A percentile compares a stretch with the other conserved stretches of the same genome.
phyloP scores from a whole-genome alignment of 2,797 vertebrate species.

The Chaetophractus vellerosus region DNA sequence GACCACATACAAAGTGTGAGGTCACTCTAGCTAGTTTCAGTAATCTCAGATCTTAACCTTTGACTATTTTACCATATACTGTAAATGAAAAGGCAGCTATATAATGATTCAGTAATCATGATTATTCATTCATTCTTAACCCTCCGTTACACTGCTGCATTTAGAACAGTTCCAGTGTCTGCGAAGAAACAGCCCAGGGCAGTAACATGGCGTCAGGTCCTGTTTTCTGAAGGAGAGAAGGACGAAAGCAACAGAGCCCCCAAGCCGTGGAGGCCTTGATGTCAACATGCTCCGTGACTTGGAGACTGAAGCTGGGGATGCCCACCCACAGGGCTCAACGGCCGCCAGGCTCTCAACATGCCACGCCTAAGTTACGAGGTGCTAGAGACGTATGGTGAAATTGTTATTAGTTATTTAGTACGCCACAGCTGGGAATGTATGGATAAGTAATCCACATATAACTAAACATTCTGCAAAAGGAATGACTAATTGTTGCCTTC shows the following conservation, averaged over 20 bases:
- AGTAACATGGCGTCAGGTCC: neutral
- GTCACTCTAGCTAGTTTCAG: too few species aligned
- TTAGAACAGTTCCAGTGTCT: neutral
- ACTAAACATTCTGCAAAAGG: neutral
- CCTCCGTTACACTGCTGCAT: neutral
- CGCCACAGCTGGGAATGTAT: constrained; percentile 10
- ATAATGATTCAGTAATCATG: too few species aligned
- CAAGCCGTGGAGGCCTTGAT: constrained; percentile 37
- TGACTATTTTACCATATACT: too few species aligned
- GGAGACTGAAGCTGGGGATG: neutral
- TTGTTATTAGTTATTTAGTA: constrained; percentile 60
- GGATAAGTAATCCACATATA: neutral
- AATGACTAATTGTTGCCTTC: neutral
- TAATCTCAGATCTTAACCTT: too few species aligned
- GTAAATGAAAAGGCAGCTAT: too few species aligned
- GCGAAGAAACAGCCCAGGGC: neutral
- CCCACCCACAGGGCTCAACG: neutral
- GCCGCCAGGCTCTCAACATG: neutral
- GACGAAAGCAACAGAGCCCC: constrained; percentile 41
- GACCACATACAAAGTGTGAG: too few species aligned
- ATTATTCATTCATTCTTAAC: too few species aligned
- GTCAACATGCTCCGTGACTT: too few species aligned
- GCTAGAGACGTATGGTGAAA: constrained; percentile 5
- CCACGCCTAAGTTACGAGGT: neutral
- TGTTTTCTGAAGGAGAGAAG: neutral